These are phyloP conservation scores for Cherax quadricarinatus DNA, from an alignment of 1,140 invertebrate genomes.

Conservation along the genomic window DNA sequence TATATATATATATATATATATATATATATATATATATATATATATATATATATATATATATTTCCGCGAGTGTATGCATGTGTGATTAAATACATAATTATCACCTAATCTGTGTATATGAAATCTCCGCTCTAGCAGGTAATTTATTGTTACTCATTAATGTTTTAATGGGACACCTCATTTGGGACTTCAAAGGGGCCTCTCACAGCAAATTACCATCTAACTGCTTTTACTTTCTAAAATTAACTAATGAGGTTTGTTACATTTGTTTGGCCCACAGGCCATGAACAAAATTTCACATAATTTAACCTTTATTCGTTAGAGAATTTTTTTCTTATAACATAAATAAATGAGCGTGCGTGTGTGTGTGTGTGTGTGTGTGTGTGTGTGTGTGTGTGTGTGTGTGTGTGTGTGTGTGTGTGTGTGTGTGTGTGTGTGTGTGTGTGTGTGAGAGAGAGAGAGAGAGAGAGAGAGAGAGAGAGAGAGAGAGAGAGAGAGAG, in stretches of 20 bases:
- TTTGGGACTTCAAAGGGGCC: background rate
- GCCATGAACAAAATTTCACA: background rate
- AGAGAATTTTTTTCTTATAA: background rate
- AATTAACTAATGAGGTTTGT: background rate
- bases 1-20: background rate
- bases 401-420: no score
- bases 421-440: no score
- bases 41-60: background rate
- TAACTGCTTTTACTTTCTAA: background rate
- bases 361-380: no score
- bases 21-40: background rate
- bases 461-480: no score
- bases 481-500: no score
- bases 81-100: no score
- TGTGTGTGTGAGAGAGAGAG: no score
- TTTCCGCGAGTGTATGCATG: no score
- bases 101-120: background rate
- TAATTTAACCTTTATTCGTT: background rate
- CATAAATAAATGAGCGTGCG: background rate
- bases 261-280: background rate
- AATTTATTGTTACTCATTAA: conserved; percentile 5
- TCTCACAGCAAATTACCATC: background rate
- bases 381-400: no score
- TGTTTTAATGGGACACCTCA: background rate
- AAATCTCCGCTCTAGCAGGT: background rate